Conservation (phyloP, 1,140 invertebrate genomes). For the Babylonia areolata region DNA sequence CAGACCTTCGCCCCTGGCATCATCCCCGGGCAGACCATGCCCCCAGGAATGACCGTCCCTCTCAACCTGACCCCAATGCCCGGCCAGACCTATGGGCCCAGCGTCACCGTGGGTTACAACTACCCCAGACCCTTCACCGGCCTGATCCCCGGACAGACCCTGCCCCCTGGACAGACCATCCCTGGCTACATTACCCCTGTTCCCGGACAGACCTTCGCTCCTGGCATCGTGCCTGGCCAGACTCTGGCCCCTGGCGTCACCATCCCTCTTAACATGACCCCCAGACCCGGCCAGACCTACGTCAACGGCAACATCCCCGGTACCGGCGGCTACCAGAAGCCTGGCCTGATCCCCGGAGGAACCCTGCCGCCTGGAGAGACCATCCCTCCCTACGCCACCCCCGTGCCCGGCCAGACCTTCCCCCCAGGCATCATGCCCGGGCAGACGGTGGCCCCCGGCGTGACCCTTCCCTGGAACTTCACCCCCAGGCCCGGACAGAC, state of each 20-base stretch:
- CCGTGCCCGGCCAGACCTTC: conserved; percentile 55
- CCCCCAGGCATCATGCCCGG: conserved; percentile 53
- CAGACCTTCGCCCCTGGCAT: conserved; percentile 27
- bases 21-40: conserved; percentile 15
- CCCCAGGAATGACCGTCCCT: conserved; percentile 14
- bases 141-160: conserved; percentile 10
- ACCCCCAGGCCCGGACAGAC: conserved; percentile 56
- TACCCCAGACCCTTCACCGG: conserved; percentile 26
- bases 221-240: conserved; percentile 48
- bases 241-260: conserved; percentile 49
- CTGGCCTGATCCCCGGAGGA: conserved; percentile 51
- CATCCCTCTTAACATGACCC: conserved; percentile 31
- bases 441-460: conserved; percentile 47
- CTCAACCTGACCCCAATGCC: conserved; percentile 30
- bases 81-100: conserved; percentile 26
- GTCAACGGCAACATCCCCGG: conserved; percentile 40
- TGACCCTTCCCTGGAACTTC: conserved; percentile 38
- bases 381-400: conserved; percentile 51
- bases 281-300: conserved; percentile 43
- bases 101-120: neutral
- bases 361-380: conserved; percentile 45
- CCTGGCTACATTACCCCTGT: conserved; percentile 54
- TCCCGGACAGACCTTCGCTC: conserved; percentile 55
- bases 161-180: conserved; percentile 47
- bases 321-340: conserved; percentile 33